Conservation (phyloP, 2,797 vertebrate genomes). For the Hypotaenidia okinawae region DNA sequence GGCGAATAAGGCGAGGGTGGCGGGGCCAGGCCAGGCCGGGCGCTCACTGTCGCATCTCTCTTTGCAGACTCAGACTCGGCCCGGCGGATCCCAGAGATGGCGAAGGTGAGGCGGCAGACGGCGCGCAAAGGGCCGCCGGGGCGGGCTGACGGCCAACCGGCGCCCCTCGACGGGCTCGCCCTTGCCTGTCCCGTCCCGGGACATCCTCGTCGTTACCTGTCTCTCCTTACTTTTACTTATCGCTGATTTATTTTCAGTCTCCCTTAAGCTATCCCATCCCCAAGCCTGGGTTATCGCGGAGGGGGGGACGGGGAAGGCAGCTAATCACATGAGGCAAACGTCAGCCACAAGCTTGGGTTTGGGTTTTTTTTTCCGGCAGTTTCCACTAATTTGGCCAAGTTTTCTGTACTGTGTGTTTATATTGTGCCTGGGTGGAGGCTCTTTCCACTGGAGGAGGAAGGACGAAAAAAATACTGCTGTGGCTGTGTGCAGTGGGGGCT, state of each 20-base stretch:
- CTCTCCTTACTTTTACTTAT: not conserved
- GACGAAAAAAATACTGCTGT: fast-evolving
- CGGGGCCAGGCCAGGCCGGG: not conserved
- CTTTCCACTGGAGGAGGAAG: not conserved
- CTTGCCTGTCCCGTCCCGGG: not conserved
- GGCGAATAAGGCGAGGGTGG: not conserved
- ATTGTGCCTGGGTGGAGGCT: conserved; percentile 8
- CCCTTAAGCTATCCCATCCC: not conserved
- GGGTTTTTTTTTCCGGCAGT: fast-evolving
- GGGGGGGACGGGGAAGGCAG: not conserved
- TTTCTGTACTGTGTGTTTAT: not conserved
- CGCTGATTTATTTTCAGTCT: not conserved
- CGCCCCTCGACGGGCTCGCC: not conserved
- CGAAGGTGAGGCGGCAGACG: conserved; percentile 38
- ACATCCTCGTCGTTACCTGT: fast-evolving
- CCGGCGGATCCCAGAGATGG: conserved; percentile 18
- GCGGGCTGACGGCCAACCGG: not conserved
- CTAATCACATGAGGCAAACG: not conserved
- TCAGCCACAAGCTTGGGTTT: not conserved
- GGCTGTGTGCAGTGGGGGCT: not conserved
- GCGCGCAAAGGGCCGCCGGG: not conserved
- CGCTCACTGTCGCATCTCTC: not conserved
- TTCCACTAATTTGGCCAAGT: conserved; percentile 34
- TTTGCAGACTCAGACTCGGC: not conserved
- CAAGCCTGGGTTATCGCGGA: not conserved